phyloP scores from a whole-genome alignment of 2,888 invertebrate genomes.

The Oscheius sp. region DNA sequence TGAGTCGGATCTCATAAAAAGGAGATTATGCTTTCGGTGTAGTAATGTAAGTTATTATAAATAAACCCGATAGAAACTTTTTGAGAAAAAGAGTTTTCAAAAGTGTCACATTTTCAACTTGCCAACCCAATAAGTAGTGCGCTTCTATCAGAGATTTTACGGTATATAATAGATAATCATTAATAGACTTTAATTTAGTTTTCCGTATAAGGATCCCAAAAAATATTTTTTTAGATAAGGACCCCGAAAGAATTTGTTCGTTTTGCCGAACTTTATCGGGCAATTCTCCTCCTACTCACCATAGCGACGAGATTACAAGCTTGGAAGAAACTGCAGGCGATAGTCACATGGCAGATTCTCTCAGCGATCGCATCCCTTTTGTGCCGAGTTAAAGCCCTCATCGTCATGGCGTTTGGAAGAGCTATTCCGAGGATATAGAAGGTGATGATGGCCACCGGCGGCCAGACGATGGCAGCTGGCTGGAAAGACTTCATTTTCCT shows the following conservation, averaged over 20 bases:
- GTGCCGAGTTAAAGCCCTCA: not conserved
- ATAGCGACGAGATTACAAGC: conserved; percentile 3
- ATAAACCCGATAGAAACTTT: too few relatives aligned
- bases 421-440: conserved; percentile 1
- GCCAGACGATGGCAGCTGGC: not conserved
- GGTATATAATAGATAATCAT: too few relatives aligned
- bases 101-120: too few relatives aligned
- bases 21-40: too few relatives aligned
- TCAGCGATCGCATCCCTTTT: not conserved
- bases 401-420: not conserved
- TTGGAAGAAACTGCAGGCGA: not conserved
- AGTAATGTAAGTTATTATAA: too few relatives aligned
- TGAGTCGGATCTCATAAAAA: too few relatives aligned
- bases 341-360: conserved; percentile 6
- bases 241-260: not conserved
- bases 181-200: too few relatives aligned
- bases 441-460: not conserved
- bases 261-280: not conserved
- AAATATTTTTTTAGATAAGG: too few relatives aligned
- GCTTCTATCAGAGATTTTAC: too few relatives aligned
- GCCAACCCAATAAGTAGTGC: too few relatives aligned
- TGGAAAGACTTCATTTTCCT: not conserved
- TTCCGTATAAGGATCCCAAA: too few relatives aligned
- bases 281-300: not conserved
- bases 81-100: too few relatives aligned